Base-by-base conservation (phyloP, 2,797 vertebrate species). In the Echeneis naucrates region DNA sequence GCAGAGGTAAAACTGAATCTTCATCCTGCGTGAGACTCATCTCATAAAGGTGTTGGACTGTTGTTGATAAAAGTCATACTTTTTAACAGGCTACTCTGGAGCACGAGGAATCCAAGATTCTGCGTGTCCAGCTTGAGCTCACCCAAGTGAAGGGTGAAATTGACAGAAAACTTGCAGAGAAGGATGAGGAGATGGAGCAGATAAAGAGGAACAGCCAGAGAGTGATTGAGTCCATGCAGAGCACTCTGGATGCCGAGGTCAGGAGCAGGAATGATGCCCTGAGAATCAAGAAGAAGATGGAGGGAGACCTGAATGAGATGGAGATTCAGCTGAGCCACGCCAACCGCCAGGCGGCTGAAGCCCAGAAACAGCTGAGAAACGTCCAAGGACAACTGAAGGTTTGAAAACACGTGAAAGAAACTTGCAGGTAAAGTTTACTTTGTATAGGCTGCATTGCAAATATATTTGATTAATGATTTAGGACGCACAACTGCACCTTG, bases 201-300 rank as follows among this genome's bases (percentile, higher is more conserved):
- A 91, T 97, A 69, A 97, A 97, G 89, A 94, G 95, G 75, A 97
- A 96, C 82, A 95, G 94, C 82, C 97, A 96, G 89, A 92, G 95
- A 50, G 86, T 94, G 2, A 84, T 95, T 0, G 96, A 97, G 13
- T 81, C 96, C 60, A 93, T 95, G 94, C 96, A 97, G 85, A 96
- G 52, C 66, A 89, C 85, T 10, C 68, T 98, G 84, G 97, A 97
- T 24, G 81, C 96, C 0, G 97, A 98, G 78, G 72, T 95, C 85
- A 95, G 95, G 71, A 97, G 95, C 94, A 95, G 96, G 78, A 98
- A 97, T 0, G 95, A 98, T 52, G 95, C 96, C 59, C 70, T 97
- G 71, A 95, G 96, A 83, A 54, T 98, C 75, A 98, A 97, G 88
- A 98, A 96, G 94, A 98, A 97, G 92, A 96, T 96, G 95, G 96